Base-by-base conservation (phyloP, 1,140 invertebrate genomes). In the Drosophila azteca region DNA sequence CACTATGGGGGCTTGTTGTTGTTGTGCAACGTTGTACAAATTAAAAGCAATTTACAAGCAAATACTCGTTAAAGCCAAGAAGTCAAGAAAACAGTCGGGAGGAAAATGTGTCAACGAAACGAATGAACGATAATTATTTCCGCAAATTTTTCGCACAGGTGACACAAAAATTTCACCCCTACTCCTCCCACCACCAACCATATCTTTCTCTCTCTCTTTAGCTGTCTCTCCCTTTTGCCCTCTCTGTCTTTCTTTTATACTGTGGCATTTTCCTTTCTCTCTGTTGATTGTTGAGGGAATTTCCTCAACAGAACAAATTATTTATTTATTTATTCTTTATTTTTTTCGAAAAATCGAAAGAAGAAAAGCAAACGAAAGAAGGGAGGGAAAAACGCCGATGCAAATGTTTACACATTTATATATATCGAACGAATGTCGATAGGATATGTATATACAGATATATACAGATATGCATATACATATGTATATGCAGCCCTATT, bases 11-110 rank as follows among this genome's bases (percentile, higher is more conserved):
- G n/a, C n/a, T 57, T 24, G 57, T 48, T 35, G 24, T 31, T 44
- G 31, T 31, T 54, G 39, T 44, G 11, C 22, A 31, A 31, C 20
- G 48, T 64, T 39, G 35, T 39, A 39, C 35, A 73, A 74, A 73
- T 73, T 74, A 74, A 74, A 66, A 65, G 31, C 70, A 74, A 74
- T 74, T 74, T 65, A 50, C 71, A 74, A 26, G 52, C 46, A 69
- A 69, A 69, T 69, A 68, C 22, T 26, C 24, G 24, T 26, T 9
- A 74, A 57, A 44, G 53, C n/a, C 35, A 65, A 57, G 26, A 74
- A 41, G 71, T 48, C 69, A 20, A 53, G 17, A 20, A 20, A 20
- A 20, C 17, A 20, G 29, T 26, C 24, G 13, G 20, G 43, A 6
- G 6, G 43, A 41, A 73, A 72, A 64, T 73, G 52, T 73, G 70